Evolutionary conservation across 2,797 vertebrate genomes (phyloP).

Genomic region (Melanotaenia nigrans): DNA sequence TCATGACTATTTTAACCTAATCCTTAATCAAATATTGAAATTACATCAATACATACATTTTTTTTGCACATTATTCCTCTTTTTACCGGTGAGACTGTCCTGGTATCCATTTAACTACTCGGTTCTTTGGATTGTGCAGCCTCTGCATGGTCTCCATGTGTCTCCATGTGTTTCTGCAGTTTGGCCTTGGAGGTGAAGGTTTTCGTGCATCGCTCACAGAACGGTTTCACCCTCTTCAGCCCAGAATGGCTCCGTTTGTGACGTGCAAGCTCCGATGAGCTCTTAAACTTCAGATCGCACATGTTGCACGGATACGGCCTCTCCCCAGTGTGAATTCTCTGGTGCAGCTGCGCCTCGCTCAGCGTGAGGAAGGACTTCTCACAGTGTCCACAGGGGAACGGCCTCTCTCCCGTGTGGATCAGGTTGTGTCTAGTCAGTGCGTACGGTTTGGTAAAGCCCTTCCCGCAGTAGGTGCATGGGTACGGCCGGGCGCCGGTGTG

Average conservation of each 20-base stretch:
- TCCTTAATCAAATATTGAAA: background rate
- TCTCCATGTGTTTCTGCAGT: slow-evolving; percentile 76
- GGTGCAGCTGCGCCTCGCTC: slow-evolving; percentile 86
- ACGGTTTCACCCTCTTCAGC: slow-evolving; percentile 42
- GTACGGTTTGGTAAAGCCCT: slow-evolving; percentile 89
- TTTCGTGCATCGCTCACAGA: slow-evolving; percentile 71
- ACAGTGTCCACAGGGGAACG: slow-evolving; percentile 86
- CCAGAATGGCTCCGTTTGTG: slow-evolving; percentile 78
- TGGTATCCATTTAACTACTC: background rate
- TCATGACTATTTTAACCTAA: background rate
- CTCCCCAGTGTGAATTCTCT: slow-evolving; percentile 85
- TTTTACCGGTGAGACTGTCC: background rate
- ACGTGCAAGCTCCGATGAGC: slow-evolving; percentile 81
- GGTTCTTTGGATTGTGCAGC: slow-evolving; percentile 8
- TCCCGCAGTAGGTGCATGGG: slow-evolving; percentile 85
- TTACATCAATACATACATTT: background rate
- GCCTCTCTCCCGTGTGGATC: slow-evolving; percentile 89
- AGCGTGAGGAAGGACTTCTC: slow-evolving; percentile 88
- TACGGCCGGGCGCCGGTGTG: slow-evolving; percentile 87
- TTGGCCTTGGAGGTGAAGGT: slow-evolving; percentile 70
- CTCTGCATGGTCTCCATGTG: slow-evolving; percentile 51
- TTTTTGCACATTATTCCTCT: background rate
- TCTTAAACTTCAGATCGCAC: slow-evolving; percentile 81
- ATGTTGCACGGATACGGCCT: slow-evolving; percentile 74
- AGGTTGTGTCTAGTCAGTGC: slow-evolving; percentile 88